These are phyloP conservation scores for Tachina grossa DNA, from an alignment of 2,888 invertebrate species.

Conservation along the genomic window DNA sequence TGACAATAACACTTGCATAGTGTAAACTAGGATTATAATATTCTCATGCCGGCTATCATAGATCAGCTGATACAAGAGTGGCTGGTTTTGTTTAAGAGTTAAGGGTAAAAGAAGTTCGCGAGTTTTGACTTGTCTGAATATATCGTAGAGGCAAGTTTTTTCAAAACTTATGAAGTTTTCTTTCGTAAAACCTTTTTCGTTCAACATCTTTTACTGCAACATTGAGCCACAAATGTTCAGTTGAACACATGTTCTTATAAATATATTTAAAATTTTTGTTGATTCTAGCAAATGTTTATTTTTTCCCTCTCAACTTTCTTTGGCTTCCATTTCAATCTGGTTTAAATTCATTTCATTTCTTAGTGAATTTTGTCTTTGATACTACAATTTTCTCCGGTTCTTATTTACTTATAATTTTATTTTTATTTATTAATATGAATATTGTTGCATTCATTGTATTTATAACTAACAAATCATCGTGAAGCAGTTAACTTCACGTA, in stretches of 20 bases:
- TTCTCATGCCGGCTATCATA: too few species aligned
- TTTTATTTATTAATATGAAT: not conserved
- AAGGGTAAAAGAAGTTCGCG: too few species aligned
- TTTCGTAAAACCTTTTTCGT: not conserved
- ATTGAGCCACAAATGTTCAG: slow-evolving; percentile 26
- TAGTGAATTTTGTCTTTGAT: slow-evolving; percentile 34
- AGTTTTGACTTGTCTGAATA: not conserved
- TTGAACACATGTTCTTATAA: not conserved
- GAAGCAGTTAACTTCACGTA: too few species aligned
- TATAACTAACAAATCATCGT: slow-evolving; percentile 10
- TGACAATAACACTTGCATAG: too few species aligned
- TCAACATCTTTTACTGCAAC: not conserved
- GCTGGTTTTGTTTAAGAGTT: too few species aligned
- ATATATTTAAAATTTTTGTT: slow-evolving; percentile 3
- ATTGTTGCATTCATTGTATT: slow-evolving; percentile 10
- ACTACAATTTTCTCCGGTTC: slow-evolving; percentile 37
- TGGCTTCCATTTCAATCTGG: slow-evolving; percentile 22
- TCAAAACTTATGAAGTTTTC: not conserved
- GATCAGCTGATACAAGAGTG: too few species aligned
- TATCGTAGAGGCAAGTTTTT: not conserved
- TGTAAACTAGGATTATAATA: too few species aligned
- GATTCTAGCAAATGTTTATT: not conserved
- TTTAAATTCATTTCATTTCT: slow-evolving; percentile 1
- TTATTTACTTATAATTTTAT: not conserved
- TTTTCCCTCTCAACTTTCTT: not conserved